Conservation (phyloP, 2,113 vertebrate genomes). For the Anguilla rostrata region DNA sequence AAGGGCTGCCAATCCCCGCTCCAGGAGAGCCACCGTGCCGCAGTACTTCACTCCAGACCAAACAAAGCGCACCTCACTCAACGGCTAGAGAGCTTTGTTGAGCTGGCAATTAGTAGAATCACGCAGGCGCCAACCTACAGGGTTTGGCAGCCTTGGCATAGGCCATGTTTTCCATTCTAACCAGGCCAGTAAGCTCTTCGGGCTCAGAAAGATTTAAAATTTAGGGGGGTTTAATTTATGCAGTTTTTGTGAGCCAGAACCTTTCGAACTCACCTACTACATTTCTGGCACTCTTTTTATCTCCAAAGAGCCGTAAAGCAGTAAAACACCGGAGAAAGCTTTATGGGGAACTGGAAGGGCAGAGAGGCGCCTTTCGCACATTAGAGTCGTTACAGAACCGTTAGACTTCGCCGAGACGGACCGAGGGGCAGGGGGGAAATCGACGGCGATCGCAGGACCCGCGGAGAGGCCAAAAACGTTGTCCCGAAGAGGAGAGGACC, state of each 20-base stretch:
- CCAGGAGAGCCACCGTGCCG: too few species aligned
- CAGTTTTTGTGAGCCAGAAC: not conserved
- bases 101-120: too few species aligned
- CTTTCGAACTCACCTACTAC: conserved; percentile 1
- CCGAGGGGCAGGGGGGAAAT: not conserved
- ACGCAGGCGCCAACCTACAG: too few species aligned
- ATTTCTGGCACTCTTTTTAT: conserved; percentile 1
- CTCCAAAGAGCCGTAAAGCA: not conserved
- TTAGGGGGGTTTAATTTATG: not conserved
- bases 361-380: not conserved
- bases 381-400: not conserved
- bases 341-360: not conserved
- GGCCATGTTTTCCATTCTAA: not conserved
- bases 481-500: not conserved
- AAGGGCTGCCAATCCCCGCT: too few species aligned
- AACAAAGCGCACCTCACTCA: too few species aligned
- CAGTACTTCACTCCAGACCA: too few species aligned
- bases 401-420: not conserved
- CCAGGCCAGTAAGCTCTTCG: not conserved
- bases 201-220: conserved; percentile 1
- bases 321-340: not conserved
- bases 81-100: too few species aligned
- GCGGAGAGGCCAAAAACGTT: not conserved
- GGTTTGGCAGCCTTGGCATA: too few species aligned
- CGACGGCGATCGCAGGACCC: not conserved